Evolutionary conservation across 2,888 invertebrate genomes (phyloP).

Genomic region (Nebria salina): DNA sequence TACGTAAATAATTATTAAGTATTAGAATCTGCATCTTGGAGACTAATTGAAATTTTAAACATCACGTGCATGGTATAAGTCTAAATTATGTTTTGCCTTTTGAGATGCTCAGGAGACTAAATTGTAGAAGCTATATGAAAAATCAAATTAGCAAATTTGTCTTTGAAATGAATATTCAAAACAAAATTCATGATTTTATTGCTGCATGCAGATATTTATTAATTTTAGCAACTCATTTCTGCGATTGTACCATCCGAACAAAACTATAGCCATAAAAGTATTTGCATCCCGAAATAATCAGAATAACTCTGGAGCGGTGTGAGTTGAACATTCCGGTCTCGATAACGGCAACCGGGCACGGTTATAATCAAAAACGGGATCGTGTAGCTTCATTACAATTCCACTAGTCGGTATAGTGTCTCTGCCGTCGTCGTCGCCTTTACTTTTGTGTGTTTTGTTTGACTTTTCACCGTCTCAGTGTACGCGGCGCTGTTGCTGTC

Average conservation of each 20-base stretch:
- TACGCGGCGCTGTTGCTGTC: slow-evolving; percentile 50
- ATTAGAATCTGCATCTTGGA: no score
- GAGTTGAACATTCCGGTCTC: not conserved
- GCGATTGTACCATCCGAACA: not conserved
- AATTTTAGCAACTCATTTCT: no score
- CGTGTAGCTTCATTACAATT: slow-evolving; percentile 21
- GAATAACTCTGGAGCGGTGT: not conserved
- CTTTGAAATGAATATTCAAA: no score
- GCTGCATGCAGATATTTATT: no score
- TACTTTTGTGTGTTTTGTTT: slow-evolving; percentile 51
- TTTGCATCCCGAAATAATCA: not conserved
- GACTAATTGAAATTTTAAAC: no score
- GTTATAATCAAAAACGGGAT: slow-evolving; percentile 22
- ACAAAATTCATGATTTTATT: no score
- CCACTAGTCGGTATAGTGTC: slow-evolving; percentile 11
- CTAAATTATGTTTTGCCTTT: no score
- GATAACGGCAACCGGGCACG: slow-evolving; percentile 20
- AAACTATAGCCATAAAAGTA: not conserved
- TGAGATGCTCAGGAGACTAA: no score
- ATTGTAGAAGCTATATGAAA: no score
- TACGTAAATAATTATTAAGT: no score
- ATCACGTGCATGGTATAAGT: no score
- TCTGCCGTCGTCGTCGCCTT: slow-evolving; percentile 25
- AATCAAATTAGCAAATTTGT: no score
- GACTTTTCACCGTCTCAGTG: slow-evolving; percentile 51